Evolutionary conservation across 2,888 invertebrate species (phyloP).

Genomic region (Lasioglossum calceatum): DNA sequence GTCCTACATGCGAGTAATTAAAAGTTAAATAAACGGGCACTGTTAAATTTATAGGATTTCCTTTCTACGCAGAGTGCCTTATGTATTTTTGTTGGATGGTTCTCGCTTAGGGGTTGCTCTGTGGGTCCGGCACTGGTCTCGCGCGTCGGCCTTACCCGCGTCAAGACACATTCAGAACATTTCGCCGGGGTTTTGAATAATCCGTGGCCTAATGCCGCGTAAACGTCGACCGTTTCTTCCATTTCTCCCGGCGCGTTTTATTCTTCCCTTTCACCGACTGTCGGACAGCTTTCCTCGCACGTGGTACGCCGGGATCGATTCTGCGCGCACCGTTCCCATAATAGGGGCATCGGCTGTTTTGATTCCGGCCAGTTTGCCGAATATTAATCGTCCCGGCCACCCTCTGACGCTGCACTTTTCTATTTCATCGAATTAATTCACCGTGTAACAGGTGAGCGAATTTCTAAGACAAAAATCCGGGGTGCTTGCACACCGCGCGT

Average conservation of each 20-base stretch:
- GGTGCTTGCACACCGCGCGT: too few relatives aligned
- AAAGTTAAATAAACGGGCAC: too few relatives aligned
- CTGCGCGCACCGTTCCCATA: conserved; percentile 23
- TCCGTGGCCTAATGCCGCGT: conserved; percentile 72
- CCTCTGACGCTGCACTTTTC: not conserved
- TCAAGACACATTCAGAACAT: conserved; percentile 62
- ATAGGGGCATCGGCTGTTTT: conserved; percentile 34
- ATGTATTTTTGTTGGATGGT: not conserved
- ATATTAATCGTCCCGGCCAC: conserved; percentile 34
- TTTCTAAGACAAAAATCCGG: not conserved
- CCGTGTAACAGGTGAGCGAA: conserved; percentile 2
- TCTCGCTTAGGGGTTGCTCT: not conserved
- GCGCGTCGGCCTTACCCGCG: conserved; percentile 45
- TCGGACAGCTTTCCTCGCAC: conserved; percentile 33
- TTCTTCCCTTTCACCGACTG: conserved; percentile 34
- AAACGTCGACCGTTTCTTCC: conserved; percentile 60
- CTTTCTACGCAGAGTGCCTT: not conserved
- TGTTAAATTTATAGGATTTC: not conserved
- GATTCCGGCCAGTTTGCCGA: conserved; percentile 32
- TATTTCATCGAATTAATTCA: not conserved
- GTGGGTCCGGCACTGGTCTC: conserved; percentile 26
- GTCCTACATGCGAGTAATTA: too few relatives aligned
- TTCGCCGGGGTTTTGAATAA: conserved; percentile 72
- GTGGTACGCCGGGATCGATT: conserved; percentile 34
- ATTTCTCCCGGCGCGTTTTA: conserved; percentile 48